Percentiles rank a stretch among this genome's conserved stretches.
Conservation (phyloP, 2,113 vertebrate genomes). For the Apaloderma vittatum region DNA sequence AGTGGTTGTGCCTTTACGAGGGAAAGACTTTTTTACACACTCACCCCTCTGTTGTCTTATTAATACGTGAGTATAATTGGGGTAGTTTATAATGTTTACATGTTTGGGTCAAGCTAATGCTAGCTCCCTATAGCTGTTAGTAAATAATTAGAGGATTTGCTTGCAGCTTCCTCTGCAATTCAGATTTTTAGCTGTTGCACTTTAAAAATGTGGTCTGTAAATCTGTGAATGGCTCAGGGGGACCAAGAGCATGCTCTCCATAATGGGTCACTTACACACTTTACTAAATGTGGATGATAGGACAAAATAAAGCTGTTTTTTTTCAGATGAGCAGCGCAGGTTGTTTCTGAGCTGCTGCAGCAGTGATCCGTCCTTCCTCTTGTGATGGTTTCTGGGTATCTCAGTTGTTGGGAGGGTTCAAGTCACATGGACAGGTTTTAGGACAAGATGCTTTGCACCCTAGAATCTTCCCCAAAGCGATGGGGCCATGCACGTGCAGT, state of each 20-base stretch:
- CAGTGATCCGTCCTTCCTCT: accelerated
- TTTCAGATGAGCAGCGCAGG: background rate
- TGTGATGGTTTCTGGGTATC: accelerated
- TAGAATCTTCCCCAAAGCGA: accelerated
- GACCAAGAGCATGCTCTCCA: accelerated
- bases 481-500: accelerated
- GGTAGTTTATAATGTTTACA: accelerated
- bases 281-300: accelerated
- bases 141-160: background rate
- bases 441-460: background rate
- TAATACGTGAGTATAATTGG: accelerated
- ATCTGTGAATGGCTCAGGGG: background rate
- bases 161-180: background rate
- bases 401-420: background rate
- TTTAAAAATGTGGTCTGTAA: accelerated
- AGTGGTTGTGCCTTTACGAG: accelerated
- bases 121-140: too few species aligned
- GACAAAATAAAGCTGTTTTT: background rate
- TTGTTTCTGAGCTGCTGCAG: background rate
- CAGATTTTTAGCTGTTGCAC: background rate
- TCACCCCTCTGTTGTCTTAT: accelerated
- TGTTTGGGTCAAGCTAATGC: background rate
- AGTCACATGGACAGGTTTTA: accelerated
- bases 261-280: accelerated
- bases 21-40: background rate